Evolutionary conservation across 1,140 invertebrate genomes (phyloP).

Genomic region (Hylyphantes graminicola): DNA sequence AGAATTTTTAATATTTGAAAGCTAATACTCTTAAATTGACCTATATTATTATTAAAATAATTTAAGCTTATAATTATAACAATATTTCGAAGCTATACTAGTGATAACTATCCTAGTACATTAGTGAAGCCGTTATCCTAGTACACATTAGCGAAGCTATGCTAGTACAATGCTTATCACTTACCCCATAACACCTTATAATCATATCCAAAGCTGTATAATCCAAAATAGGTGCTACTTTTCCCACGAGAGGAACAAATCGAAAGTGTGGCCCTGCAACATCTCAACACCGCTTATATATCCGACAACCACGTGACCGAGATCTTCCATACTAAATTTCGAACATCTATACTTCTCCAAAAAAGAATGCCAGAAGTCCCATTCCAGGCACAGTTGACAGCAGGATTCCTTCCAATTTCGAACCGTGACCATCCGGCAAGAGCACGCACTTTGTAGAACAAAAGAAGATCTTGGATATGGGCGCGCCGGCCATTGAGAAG

Average conservation of each 20-base stretch:
- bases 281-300: slow-evolving; percentile 18
- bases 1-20: too few relatives aligned
- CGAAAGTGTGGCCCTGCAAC: slow-evolving; percentile 24
- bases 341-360: too few relatives aligned
- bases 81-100: too few relatives aligned
- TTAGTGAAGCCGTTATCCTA: too few relatives aligned
- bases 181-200: slow-evolving; percentile 32
- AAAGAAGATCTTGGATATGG: neutral
- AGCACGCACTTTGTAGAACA: slow-evolving; percentile 25
- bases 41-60: too few relatives aligned
- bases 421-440: slow-evolving; percentile 50
- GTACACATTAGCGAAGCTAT: too few relatives aligned
- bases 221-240: slow-evolving; percentile 28
- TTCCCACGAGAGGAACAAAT: slow-evolving; percentile 20
- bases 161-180: neutral
- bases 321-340: neutral
- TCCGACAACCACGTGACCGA: slow-evolving; percentile 46
- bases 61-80: too few relatives aligned
- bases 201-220: slow-evolving; percentile 51
- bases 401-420: slow-evolving; percentile 22
- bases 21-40: too few relatives aligned
- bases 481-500: slow-evolving; percentile 1
- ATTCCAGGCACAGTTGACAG: neutral
- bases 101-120: too few relatives aligned
- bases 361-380: too few relatives aligned